Evolutionary conservation across 2,888 invertebrate genomes (phyloP).

Genomic region (Mylabris sibirica): DNA sequence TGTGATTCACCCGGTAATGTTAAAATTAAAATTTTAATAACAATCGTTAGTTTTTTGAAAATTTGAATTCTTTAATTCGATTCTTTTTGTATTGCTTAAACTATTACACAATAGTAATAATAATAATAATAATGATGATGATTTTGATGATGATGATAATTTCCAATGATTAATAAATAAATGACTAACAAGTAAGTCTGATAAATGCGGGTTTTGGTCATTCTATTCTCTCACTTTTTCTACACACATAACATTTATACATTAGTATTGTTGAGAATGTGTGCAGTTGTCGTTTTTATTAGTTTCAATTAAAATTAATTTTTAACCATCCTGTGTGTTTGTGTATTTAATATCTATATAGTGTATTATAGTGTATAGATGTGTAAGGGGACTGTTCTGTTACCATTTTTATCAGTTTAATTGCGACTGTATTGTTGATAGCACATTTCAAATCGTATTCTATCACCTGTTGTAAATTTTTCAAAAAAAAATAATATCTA

Average conservation of each 20-base stretch:
- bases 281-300: slow-evolving; percentile 46
- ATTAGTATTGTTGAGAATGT: not conserved
- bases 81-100: not conserved
- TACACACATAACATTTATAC: not conserved
- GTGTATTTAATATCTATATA: not conserved
- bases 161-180: slow-evolving; percentile 42
- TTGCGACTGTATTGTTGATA: slow-evolving; percentile 20
- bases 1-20: no score
- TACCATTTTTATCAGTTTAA: slow-evolving; percentile 27
- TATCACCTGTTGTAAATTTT: slow-evolving; percentile 19
- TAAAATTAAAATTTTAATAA: no score
- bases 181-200: slow-evolving; percentile 45
- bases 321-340: slow-evolving; percentile 57
- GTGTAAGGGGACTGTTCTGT: slow-evolving; percentile 39
- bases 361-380: slow-evolving; percentile 3
- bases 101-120: not conserved
- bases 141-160: not conserved
- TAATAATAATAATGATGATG: not conserved
- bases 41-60: no score
- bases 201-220: slow-evolving; percentile 43
- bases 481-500: slow-evolving; percentile 26
- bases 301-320: slow-evolving; percentile 60
- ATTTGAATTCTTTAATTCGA: not conserved
- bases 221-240: slow-evolving; percentile 21
- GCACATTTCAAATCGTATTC: slow-evolving; percentile 26